Evolutionary conservation across 2,797 vertebrate genomes (phyloP).

Genomic region (Allobates femoralis): DNA sequence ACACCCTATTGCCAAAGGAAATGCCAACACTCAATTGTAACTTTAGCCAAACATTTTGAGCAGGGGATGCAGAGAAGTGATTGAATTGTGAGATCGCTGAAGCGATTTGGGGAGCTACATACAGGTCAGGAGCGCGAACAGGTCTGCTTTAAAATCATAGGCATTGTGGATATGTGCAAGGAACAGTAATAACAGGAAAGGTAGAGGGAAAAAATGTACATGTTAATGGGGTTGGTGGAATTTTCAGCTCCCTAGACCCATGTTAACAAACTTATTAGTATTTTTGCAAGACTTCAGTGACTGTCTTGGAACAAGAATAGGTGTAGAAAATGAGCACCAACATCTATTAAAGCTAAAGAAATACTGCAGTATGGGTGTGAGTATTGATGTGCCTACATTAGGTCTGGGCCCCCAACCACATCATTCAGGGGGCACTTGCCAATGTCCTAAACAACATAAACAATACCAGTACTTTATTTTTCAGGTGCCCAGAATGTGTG

Average conservation of each 20-base stretch:
- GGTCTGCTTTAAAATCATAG: not conserved
- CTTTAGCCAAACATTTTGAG: not conserved
- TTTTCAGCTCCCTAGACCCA: not conserved
- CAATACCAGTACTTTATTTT: not conserved
- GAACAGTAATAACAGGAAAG: not conserved
- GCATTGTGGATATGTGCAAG: not conserved
- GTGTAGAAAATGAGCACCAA: not conserved
- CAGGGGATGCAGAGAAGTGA: not conserved
- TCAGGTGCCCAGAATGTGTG: not conserved
- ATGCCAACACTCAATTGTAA: not conserved
- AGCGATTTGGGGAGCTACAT: no score
- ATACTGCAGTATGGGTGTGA: not conserved
- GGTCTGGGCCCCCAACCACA: not conserved
- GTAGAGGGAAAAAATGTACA: not conserved
- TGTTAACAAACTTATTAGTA: not conserved
- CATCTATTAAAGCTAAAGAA: not conserved
- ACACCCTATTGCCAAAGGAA: not conserved
- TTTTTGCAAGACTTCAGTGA: not conserved
- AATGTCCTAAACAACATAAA: not conserved
- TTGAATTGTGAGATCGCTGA: not conserved
- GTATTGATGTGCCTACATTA: slow-evolving; percentile 5
- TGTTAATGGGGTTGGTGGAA: not conserved
- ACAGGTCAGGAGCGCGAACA: not conserved
- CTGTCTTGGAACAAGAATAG: not conserved
- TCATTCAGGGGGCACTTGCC: not conserved